Percentiles rank a stretch among this genome's conserved stretches.
phyloP scores from a whole-genome alignment of 2,113 vertebrate genomes.

The Petrocephalus zakoni region DNA sequence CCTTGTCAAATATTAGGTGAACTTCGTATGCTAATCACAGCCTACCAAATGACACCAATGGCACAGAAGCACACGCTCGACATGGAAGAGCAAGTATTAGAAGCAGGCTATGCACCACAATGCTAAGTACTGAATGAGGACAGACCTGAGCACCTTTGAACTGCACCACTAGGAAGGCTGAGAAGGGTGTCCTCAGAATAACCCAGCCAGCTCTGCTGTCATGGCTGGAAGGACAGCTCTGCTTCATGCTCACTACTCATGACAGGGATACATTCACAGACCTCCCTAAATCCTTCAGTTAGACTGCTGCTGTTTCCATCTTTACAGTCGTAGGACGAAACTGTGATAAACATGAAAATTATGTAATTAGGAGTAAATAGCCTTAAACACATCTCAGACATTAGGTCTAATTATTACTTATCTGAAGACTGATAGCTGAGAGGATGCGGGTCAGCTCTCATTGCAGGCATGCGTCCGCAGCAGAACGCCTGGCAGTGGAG shows the following conservation, averaged over 20 bases:
- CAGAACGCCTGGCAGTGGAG: conserved; percentile 50
- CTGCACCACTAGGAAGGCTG: not conserved
- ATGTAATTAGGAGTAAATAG: not conserved
- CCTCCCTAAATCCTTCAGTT: not conserved
- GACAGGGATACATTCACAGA: not conserved
- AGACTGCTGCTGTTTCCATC: not conserved
- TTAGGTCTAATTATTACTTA: not conserved
- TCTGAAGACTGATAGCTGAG: not conserved
- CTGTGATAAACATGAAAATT: not conserved
- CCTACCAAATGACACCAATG: not conserved
- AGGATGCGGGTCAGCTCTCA: not conserved
- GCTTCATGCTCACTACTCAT: not conserved
- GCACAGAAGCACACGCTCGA: not conserved
- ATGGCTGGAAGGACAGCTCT: not conserved
- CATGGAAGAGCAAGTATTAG: not conserved
- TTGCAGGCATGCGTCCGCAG: conserved; percentile 30
- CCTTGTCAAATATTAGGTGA: conserved; percentile 12
- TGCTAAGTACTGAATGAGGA: not conserved
- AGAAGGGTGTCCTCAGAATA: no score
- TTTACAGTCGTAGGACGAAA: not conserved
- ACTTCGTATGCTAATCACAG: not conserved
- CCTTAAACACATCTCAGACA: not conserved
- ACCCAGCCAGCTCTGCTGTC: not conserved
- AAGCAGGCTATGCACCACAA: not conserved
- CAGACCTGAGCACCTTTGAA: not conserved